Conservation (phyloP, 2,113 vertebrate genomes). For the Hydrolagus affinis region DNA sequence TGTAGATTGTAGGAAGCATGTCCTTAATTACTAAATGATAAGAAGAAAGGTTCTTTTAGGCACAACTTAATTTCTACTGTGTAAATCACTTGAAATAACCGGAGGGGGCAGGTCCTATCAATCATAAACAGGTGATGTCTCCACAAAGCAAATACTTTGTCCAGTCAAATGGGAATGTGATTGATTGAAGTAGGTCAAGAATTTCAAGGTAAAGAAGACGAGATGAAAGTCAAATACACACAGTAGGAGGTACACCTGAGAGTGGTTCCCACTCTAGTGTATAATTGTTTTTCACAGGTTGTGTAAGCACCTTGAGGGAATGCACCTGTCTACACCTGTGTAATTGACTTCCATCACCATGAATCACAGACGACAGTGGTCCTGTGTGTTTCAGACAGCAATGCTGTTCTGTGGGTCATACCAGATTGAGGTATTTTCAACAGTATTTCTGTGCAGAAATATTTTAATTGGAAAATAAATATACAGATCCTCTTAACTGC, state of each 20-base stretch:
- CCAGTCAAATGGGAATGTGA: background rate
- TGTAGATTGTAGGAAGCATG: background rate
- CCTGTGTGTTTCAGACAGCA: background rate
- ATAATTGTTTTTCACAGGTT: background rate
- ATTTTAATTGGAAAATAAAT: background rate
- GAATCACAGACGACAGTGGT: background rate
- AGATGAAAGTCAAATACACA: background rate
- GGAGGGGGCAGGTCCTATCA: background rate
- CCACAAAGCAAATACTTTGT: background rate
- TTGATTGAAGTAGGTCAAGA: background rate
- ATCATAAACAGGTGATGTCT: background rate
- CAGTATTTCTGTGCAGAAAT: background rate
- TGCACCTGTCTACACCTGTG: background rate
- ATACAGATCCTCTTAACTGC: background rate
- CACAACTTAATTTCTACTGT: background rate
- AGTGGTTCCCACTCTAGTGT: background rate
- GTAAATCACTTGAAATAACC: background rate
- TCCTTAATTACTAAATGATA: background rate
- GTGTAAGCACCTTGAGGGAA: background rate
- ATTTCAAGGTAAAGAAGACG: background rate
- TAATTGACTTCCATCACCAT: background rate
- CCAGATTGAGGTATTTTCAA: background rate
- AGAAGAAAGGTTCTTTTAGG: background rate
- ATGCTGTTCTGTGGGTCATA: background rate
- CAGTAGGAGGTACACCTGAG: background rate